Conservation (phyloP, 2,797 vertebrate species). For the Sebastes hubbsi region DNA sequence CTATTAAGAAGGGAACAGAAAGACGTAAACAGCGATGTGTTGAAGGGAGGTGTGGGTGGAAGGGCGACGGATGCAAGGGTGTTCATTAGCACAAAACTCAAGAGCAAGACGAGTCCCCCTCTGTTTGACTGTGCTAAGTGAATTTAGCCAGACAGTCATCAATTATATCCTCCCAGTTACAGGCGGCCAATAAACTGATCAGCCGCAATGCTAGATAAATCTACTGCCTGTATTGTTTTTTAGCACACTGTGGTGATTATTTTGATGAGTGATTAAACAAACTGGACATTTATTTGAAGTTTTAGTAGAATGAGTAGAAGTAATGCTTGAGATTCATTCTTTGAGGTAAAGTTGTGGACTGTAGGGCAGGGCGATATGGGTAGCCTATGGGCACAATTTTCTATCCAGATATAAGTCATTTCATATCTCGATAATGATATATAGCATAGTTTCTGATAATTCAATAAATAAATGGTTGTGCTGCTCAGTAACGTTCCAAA, state of each 20-base stretch:
- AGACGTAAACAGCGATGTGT: slow-evolving; percentile 66
- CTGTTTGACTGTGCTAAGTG: slow-evolving; percentile 56
- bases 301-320: background rate
- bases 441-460: too few species aligned
- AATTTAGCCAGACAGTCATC: slow-evolving; percentile 67
- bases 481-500: too few species aligned
- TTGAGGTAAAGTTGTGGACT: background rate
- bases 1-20: slow-evolving; percentile 69
- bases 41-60: slow-evolving; percentile 62
- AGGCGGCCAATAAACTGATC: slow-evolving; percentile 33
- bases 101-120: slow-evolving; percentile 48
- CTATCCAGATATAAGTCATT: too few species aligned
- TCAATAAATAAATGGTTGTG: too few species aligned
- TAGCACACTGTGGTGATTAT: slow-evolving; percentile 18
- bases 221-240: slow-evolving; percentile 20
- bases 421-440: too few species aligned
- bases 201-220: slow-evolving; percentile 28
- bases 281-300: slow-evolving; percentile 18
- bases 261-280: slow-evolving; percentile 15
- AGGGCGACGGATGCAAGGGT: slow-evolving; percentile 46
- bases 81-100: slow-evolving; percentile 69
- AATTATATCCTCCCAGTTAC: slow-evolving; percentile 54
- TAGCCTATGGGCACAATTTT: background rate
- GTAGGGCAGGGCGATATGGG: background rate
- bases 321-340: background rate